Evolutionary conservation across 2,888 invertebrate species (phyloP), one percentile per base, ranked within the genome.

Genomic region (Spodoptera exigua): DNA sequence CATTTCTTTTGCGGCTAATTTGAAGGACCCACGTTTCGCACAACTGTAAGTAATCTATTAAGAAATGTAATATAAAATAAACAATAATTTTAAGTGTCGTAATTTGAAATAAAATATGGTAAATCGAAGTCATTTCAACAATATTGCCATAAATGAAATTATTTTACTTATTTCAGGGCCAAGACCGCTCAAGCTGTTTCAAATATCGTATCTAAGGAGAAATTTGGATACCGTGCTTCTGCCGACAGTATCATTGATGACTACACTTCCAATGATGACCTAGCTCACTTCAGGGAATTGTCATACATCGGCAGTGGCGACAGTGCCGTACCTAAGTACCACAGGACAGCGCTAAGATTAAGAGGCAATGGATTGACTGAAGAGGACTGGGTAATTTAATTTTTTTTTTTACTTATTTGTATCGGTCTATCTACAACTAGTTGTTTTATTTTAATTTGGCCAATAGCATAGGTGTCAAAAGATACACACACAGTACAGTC

Each of bases 271-370:
- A 88, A 95, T 88, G 79, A 85, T 21, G 83, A 89, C 1, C 64
- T 94, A 5, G 88, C 88, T 12, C 90, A 93, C 76, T 84, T 89
- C 54, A 79, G 88, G 18, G 82, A 90, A 17, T 32, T 91, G 2
- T 83, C 91, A 3, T 89, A 87, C 61, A 93, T 95, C 63, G 95
- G 95, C 36, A 95, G 95, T 64, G 92, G 95, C 27, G 95, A 96
- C 76, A 93, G 88, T 62, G 69, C 93, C 11, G 72, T 95, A 32
- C 96, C 96, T 0, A 95, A 95, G 68, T 77, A 78, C 27, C 51
- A 86, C 12, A 85, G 80, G 46, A 86, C 80, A 67, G 72, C 82
- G 3, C 67, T 82, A 73, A 88, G 80, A 62, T 86, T 71, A 64
- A 87, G 87, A 61, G 61, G 82, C 7, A 77, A 72, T 41, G 89